Evolutionary conservation across 1,140 invertebrate genomes (phyloP), one percentile per base, ranked within the genome.

Genomic region (Hydropsyche tenuis): DNA sequence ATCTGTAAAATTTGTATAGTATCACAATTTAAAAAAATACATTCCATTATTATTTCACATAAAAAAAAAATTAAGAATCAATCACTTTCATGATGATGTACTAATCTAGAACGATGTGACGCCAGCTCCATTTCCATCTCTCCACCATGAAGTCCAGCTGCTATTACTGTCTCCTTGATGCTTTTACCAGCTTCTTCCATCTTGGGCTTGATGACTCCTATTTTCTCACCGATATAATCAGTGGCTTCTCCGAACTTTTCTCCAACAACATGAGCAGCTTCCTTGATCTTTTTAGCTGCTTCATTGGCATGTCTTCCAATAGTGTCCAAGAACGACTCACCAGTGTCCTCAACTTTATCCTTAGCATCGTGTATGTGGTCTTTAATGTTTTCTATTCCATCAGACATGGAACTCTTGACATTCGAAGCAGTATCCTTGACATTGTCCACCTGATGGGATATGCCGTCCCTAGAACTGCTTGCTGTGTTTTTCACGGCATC

Each of bases 151-250:
- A 42, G 12, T n/a, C 48, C 68, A 27, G 48, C 1, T 16, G 73
- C 51, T 1, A 63, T 73, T 16, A 74, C 51, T 1, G 69, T 73
- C 4, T 43, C 69, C 43, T 77, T 77, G 12, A 77, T 65, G 20
- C 42, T 25, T 53, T 65, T 53, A 46, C 43, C 69, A 7, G 46
- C 65, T 27, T 74, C 45, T 48, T 73, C 75, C 18, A 56, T 25
- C 18, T 77, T 64, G 18, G 73, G 72, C 56, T 77, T 77, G 12
- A 68, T 62, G 20, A 75, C 72, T 14, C 76, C 76, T 6, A 77
- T 69, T 43, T 77, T 77, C 64, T 77, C 73, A n/a, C 75, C 75
- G 16, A 77, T 73, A 43, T 69, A 73, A 20, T 77, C 73, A 12
- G 62, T 74, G 9, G 73, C 73, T 12, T 77, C 73, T 20, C 73